Evolutionary conservation across 2,888 invertebrate species (phyloP).

Genomic region (Dione vanillae): DNA sequence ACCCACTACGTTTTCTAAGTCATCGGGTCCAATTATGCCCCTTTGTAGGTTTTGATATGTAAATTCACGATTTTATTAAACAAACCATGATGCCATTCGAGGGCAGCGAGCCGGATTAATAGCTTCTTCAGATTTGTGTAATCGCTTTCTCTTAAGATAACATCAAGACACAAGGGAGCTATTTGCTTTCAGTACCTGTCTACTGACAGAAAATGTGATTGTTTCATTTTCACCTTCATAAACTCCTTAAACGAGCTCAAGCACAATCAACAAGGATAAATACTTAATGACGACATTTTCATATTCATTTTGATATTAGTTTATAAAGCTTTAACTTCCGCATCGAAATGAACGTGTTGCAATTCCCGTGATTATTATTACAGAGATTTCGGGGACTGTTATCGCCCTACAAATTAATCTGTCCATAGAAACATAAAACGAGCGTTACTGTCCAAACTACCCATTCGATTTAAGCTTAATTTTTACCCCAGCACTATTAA

Average conservation of each 20-base stretch:
- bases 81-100: constrained; percentile 84
- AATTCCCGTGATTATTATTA: constrained; percentile 49
- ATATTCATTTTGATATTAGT: background rate
- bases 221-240: constrained; percentile 47
- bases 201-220: constrained; percentile 45
- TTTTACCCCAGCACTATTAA: constrained; percentile 84
- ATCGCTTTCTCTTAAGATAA: constrained; percentile 84
- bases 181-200: constrained; percentile 62
- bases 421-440: constrained; percentile 78
- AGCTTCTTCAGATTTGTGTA: constrained; percentile 84
- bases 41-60: constrained; percentile 85
- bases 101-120: constrained; percentile 83
- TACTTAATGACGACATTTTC: no score
- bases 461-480: constrained; percentile 84
- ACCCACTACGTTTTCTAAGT: constrained; percentile 84
- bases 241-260: constrained; percentile 28
- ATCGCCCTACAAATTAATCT: constrained; percentile 76
- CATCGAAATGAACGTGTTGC: constrained; percentile 18
- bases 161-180: constrained; percentile 74
- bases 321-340: constrained; percentile 8
- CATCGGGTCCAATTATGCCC: constrained; percentile 85
- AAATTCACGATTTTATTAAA: constrained; percentile 85
- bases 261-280: background rate
- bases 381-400: constrained; percentile 54
- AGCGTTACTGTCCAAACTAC: constrained; percentile 79